Percentiles rank a stretch among this genome's conserved stretches.
Evolutionary conservation across 2,797 vertebrate species (phyloP).

Genomic region (Limosa lapponica): DNA sequence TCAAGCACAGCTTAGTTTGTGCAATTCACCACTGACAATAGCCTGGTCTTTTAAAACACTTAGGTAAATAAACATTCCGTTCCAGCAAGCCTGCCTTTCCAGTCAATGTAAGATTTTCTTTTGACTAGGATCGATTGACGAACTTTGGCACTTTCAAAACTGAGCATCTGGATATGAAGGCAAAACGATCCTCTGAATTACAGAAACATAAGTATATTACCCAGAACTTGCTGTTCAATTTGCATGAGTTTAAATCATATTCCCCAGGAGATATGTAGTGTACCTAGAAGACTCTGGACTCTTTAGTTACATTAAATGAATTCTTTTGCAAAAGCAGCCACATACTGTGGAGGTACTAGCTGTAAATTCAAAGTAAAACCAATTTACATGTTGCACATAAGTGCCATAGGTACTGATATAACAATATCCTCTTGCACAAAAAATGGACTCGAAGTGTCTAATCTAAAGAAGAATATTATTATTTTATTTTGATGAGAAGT

Average conservation of each 20-base stretch:
- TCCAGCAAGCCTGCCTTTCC: neutral
- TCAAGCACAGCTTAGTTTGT: neutral
- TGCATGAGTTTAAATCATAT: neutral
- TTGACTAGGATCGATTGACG: fast-evolving
- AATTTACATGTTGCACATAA: neutral
- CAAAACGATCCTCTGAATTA: neutral
- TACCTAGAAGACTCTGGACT: neutral
- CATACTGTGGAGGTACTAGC: neutral
- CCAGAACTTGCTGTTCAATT: neutral
- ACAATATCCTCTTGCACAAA: neutral
- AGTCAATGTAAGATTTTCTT: neutral
- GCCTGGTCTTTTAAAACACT: neutral
- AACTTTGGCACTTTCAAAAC: neutral
- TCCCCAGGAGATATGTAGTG: neutral
- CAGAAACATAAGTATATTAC: neutral
- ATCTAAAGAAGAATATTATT: neutral
- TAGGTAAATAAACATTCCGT: neutral
- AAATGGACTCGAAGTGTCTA: neutral
- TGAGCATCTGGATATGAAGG: neutral
- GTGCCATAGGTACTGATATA: neutral
- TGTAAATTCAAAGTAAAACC: neutral
- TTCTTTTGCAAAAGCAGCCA: neutral
- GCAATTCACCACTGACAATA: neutral
- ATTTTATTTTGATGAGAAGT: neutral
- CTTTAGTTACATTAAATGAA: neutral